Evolutionary conservation across 1,140 invertebrate species (phyloP).

Genomic region (Pogonomyrmex californicus): DNA sequence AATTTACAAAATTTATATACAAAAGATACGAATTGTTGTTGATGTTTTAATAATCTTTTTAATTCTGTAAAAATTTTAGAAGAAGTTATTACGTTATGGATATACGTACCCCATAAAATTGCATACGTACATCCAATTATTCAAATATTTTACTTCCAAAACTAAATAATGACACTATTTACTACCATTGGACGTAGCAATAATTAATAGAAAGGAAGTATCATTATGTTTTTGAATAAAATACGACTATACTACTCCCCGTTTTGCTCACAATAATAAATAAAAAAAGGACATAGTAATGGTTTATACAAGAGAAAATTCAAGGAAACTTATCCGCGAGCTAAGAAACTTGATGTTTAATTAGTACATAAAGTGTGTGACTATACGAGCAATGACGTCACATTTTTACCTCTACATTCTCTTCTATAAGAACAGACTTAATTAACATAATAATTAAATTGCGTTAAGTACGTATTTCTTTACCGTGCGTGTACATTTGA

Average conservation of each 20-base stretch:
- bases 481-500: not conserved
- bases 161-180: not conserved
- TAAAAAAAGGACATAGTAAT: not conserved
- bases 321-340: not conserved
- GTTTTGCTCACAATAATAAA: not conserved
- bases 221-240: not conserved
- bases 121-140: conserved; percentile 19
- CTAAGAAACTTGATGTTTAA: conserved; percentile 10
- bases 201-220: not conserved
- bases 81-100: not conserved
- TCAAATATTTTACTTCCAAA: not conserved
- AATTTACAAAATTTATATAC: not conserved
- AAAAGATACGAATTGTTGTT: not conserved
- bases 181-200: not conserved
- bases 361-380: not conserved
- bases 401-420: conserved; percentile 19
- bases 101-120: conserved; percentile 27
- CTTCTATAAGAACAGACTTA: not conserved
- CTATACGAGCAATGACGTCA: not conserved
- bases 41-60: not conserved
- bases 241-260: not conserved
- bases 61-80: not conserved
- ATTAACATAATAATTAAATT: conserved; percentile 55
- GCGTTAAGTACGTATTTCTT: not conserved
- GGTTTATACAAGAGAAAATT: not conserved